Percentiles rank a stretch among this genome's conserved stretches.
phyloP scores from a whole-genome alignment of 2,113 vertebrate genomes.

The Phylloscopus trochilus region DNA sequence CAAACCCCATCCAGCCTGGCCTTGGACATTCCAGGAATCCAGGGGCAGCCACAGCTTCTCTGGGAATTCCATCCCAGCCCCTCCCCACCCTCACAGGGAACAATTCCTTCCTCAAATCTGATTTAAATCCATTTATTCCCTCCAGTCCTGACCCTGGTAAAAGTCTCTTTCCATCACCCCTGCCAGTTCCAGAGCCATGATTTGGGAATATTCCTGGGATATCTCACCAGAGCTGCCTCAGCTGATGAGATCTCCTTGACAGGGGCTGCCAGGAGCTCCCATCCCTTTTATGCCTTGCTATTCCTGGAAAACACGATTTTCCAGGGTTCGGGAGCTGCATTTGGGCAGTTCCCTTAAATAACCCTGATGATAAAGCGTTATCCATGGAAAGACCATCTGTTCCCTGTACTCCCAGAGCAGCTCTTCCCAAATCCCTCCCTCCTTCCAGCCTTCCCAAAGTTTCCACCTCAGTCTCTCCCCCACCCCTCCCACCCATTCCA shows the following conservation, averaged over 20 bases:
- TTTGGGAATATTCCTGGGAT: background rate
- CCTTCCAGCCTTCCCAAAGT: background rate
- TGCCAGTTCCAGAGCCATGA: accelerated
- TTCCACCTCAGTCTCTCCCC: background rate
- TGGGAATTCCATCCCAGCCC: background rate
- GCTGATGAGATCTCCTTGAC: background rate
- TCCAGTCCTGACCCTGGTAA: background rate
- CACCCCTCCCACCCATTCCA: background rate
- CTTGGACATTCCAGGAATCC: background rate
- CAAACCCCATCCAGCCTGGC: background rate
- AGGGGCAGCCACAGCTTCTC: background rate
- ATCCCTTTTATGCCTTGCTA: background rate
- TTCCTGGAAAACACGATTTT: background rate
- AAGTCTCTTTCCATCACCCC: background rate
- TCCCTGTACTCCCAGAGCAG: background rate
- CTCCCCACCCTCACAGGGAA: background rate
- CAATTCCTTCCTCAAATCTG: background rate
- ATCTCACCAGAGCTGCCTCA: background rate
- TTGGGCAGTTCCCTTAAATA: conserved; percentile 37
- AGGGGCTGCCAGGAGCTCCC: background rate
- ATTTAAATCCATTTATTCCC: background rate
- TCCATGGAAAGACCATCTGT: conserved; percentile 19
- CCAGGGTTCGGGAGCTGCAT: background rate
- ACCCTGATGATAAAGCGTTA: background rate
- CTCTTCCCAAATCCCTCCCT: background rate